Base-by-base conservation (phyloP, 2,888 invertebrate species). In the Villa cingulata region DNA sequence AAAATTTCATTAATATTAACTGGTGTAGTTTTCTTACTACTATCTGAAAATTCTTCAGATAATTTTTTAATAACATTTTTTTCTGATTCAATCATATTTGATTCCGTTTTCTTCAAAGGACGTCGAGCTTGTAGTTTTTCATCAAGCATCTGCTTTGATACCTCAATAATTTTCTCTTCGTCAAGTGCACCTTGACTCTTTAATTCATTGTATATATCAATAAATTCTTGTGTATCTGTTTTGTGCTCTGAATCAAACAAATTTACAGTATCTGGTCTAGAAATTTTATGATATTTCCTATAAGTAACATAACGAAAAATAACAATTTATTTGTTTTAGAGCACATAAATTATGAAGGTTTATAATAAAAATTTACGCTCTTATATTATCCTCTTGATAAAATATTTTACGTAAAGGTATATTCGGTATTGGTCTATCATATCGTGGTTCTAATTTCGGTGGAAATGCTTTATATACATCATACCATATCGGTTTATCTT, bases 401-500 rank as follows among this genome's bases (percentile, higher is more conserved):
- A 90, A 83, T 56, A 92, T 86, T 54, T 75, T 70, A 57, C 70
- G 75, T 12, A 90, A 66, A 14, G 77, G 72, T 12, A 74, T 69
- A 50, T 77, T 75, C 1, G 79, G 74, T 32, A 73, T 75, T 6
- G 78, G 76, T 59, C 82, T 74, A 55, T 85, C 82, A 68, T 74
- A 87, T 51, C 74, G 72, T 7, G 96, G 96, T 59, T 89, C 87
- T 40, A 78, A 69, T 54, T 80, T 78, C 2, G 97, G 96, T 9
- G 96, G 96, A 71, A 91, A 92, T 1, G 85, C 80, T 67, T 80
- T 79, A 64, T 94, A 96, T 19, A 97, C 72, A 62, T 90, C 86
- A 63, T 84, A 91, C 97, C 97, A 97, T 12, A 96, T 51, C 0
- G 97, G 97, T 53, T 84, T 76, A 58, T 95, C 90, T 55, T 84